Evolutionary conservation across 2,797 vertebrate species (phyloP).

Genomic region (Helostoma temminkii): DNA sequence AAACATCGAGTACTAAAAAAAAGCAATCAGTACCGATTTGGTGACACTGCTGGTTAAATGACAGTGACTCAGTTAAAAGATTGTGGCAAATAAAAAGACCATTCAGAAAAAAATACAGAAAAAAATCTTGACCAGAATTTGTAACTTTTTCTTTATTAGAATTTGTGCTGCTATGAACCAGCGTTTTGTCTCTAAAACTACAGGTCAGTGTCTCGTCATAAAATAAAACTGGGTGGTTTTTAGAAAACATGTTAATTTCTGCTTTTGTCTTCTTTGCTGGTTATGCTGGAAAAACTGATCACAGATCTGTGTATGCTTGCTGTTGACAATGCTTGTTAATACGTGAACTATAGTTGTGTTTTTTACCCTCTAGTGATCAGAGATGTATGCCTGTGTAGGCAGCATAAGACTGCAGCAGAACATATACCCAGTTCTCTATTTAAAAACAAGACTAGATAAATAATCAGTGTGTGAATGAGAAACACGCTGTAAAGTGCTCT

Average conservation of each 20-base stretch:
- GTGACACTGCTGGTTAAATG: no score
- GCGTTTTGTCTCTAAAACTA: background rate
- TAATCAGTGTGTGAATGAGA: background rate
- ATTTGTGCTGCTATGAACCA: background rate
- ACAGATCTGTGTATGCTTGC: slow-evolving; percentile 7
- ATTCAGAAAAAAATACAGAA: no score
- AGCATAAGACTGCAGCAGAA: background rate
- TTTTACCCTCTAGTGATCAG: slow-evolving; percentile 16
- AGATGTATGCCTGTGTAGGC: slow-evolving; percentile 20
- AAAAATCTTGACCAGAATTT: no score
- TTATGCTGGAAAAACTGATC: slow-evolving; percentile 1
- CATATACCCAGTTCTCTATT: background rate
- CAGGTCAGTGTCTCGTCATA: background rate
- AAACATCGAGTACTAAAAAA: no score
- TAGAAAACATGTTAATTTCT: slow-evolving; percentile 8
- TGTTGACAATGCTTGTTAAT: slow-evolving; percentile 22
- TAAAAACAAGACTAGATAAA: background rate
- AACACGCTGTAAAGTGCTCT: background rate
- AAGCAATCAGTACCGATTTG: no score
- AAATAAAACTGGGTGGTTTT: background rate
- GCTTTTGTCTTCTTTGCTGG: slow-evolving; percentile 4
- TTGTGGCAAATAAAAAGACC: no score
- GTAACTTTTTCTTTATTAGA: no score
- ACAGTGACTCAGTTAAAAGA: no score
- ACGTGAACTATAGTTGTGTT: slow-evolving; percentile 17